Evolutionary conservation across 2,797 vertebrate genomes (phyloP).

Genomic region (Lutra lutra): DNA sequence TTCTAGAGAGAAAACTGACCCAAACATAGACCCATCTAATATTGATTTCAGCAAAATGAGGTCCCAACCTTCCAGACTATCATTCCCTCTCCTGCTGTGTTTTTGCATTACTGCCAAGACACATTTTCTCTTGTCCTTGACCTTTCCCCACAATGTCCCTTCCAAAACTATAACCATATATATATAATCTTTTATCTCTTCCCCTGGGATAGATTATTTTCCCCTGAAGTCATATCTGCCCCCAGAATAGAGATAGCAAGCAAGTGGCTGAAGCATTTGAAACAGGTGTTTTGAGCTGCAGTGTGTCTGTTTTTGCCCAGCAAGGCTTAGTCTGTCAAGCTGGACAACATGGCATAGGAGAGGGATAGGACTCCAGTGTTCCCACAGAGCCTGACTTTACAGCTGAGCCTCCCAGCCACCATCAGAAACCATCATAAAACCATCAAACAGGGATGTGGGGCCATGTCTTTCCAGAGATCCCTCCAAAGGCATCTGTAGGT

Average conservation of each 20-base stretch:
- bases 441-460: neutral
- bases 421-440: neutral
- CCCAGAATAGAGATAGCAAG: neutral
- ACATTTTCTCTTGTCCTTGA: neutral
- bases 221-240: neutral
- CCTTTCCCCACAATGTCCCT: neutral
- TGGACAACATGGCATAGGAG: neutral
- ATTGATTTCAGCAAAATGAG: constrained; percentile 4
- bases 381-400: neutral
- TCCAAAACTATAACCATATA: neutral
- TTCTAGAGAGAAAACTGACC: neutral
- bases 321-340: neutral
- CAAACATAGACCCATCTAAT: neutral
- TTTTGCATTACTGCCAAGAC: neutral
- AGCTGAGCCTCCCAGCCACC: neutral
- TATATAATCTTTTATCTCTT: neutral
- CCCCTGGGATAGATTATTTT: neutral
- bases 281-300: neutral
- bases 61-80: neutral
- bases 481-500: neutral
- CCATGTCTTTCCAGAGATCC: neutral
- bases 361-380: neutral
- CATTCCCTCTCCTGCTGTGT: neutral
- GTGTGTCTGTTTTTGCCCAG: neutral
- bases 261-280: neutral